These are phyloP conservation scores for Hyposoter dolosus DNA, from an alignment of 2,888 invertebrate genomes.

Conservation along the genomic window DNA sequence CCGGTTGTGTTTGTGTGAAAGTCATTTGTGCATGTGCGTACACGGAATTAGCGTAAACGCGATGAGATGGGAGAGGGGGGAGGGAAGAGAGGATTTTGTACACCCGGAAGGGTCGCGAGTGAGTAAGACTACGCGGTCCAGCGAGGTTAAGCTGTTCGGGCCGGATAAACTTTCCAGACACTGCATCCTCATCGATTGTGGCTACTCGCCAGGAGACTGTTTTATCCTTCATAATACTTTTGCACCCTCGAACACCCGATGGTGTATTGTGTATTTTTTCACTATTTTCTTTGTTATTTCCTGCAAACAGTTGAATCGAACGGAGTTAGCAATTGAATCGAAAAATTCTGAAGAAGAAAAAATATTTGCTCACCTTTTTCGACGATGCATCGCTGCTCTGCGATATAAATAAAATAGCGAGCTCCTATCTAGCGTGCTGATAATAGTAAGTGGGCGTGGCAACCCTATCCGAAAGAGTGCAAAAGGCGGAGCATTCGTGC, in stretches of 20 bases:
- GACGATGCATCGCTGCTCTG: neutral
- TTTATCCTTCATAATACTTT: constrained; percentile 80
- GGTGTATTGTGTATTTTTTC: constrained; percentile 1
- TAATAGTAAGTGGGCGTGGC: constrained; percentile 7
- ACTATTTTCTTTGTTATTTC: neutral
- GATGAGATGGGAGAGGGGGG: neutral
- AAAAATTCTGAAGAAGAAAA: neutral
- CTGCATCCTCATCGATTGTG: constrained; percentile 80
- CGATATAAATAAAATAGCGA: neutral
- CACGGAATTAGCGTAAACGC: constrained; percentile 34
- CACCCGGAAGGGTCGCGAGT: constrained; percentile 20
- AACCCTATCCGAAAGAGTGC: neutral
- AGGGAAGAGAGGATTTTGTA: constrained; percentile 38
- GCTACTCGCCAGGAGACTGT: constrained; percentile 77
- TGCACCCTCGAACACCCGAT: neutral
- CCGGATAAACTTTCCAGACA: constrained; percentile 80
- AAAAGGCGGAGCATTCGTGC: neutral
- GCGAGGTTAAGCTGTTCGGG: constrained; percentile 75
- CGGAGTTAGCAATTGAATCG: neutral
- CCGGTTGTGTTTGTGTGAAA: constrained; percentile 10
- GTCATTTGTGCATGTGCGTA: constrained; percentile 31
- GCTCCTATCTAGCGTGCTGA: neutral
- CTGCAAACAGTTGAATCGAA: neutral
- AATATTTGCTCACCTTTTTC: neutral
- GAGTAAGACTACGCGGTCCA: constrained; percentile 64